Evolutionary conservation across 2,113 vertebrate genomes (phyloP), one percentile per base, ranked within the genome.

Genomic region (Ploceus nigricollis): DNA sequence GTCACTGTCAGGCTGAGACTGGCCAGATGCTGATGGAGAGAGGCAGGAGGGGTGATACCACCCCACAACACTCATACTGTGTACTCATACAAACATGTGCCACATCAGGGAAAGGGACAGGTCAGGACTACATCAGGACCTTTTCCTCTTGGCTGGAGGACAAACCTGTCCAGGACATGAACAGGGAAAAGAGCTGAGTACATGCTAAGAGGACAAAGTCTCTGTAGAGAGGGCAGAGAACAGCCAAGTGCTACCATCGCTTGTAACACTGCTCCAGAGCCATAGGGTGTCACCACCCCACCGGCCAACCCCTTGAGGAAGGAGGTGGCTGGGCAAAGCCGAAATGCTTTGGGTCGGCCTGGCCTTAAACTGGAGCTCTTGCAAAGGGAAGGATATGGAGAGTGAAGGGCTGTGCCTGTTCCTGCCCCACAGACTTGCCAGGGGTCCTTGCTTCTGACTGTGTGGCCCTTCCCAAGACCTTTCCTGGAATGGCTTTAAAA

Each of bases 281-380:
- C 97, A 96, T 92, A 44, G 82, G 95, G 89, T 96, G 94, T 94
- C 97, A 96, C 87, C 69, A 91, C 24, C 5, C 33, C 39, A 75
- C 89, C 19, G 3, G 37, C 39, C 64, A 87, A 47, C 6, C 31
- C 20, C 37, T 10, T 27, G 25, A n/a, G 18, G 25, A 61, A 53
- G 10, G 40, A 21, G 17, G 39, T 45, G 39, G 20, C 21, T 58
- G 54, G 51, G 56, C 47, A 66, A 78, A 89, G 35, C 21, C 69
- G 54, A 31, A 54, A 56, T 44, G 21, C 16, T 87, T 44, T n/a
- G 64, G 42, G 39, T 87, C 18, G 2, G 9, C 1, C 0, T 45
- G 68, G 27, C 58, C 68, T 79, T n/a, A 21, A 37, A 51, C 42
- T 42, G 33, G 45, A 95, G 40, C 42, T 11, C 27, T 58, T 33